Evolutionary conservation across 2,113 vertebrate species (phyloP).

Genomic region (Plectropomus leopardus): DNA sequence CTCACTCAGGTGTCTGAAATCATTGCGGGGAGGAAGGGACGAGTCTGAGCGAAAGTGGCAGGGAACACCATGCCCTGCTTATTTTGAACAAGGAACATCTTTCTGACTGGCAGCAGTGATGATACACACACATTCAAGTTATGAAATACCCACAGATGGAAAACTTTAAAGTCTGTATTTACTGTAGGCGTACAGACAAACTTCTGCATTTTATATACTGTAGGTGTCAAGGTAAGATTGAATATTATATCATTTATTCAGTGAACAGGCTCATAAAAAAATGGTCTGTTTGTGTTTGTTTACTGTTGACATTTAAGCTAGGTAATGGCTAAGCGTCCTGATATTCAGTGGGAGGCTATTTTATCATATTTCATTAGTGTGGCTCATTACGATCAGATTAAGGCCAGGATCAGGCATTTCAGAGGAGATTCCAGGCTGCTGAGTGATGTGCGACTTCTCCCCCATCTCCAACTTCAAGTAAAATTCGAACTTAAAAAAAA

Average conservation of each 20-base stretch:
- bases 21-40: slow-evolving; percentile 53
- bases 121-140: slow-evolving; percentile 6
- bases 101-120: slow-evolving; percentile 19
- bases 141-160: background rate
- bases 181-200: background rate
- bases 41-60: slow-evolving; percentile 75
- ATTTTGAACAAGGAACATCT: slow-evolving; percentile 44
- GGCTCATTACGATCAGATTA: slow-evolving; percentile 74
- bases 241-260: slow-evolving; percentile 5
- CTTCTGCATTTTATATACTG: slow-evolving; percentile 9
- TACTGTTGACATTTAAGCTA: slow-evolving; percentile 69
- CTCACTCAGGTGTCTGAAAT: slow-evolving; percentile 78
- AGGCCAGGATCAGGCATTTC: slow-evolving; percentile 51
- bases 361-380: slow-evolving; percentile 76
- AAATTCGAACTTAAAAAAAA: slow-evolving; percentile 27
- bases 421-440: slow-evolving; percentile 50
- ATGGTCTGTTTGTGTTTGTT: slow-evolving; percentile 61
- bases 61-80: slow-evolving; percentile 66
- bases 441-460: slow-evolving; percentile 59
- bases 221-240: slow-evolving; percentile 3
- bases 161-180: slow-evolving; percentile 4
- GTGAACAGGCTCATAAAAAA: background rate
- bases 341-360: slow-evolving; percentile 56
- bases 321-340: slow-evolving; percentile 42
- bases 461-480: slow-evolving; percentile 45